Evolutionary conservation across 1,140 invertebrate species (phyloP).

Genomic region (Drosophila willistoni): DNA sequence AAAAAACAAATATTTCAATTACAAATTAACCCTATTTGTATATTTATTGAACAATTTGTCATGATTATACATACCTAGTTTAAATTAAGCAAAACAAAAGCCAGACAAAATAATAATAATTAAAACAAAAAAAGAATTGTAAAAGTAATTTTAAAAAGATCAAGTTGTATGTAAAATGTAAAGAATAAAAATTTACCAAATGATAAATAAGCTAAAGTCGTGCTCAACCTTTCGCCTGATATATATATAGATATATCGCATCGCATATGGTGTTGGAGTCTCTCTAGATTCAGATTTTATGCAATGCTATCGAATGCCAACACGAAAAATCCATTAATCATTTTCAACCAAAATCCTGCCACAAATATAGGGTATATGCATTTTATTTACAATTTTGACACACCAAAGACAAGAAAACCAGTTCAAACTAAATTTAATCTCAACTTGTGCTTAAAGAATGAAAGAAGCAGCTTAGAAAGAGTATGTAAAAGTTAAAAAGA

Average conservation of each 20-base stretch:
- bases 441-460: too few relatives aligned
- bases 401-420: neutral
- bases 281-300: neutral
- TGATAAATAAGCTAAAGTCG: constrained; percentile 59
- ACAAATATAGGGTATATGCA: neutral
- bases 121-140: constrained; percentile 29
- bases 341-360: constrained; percentile 9
- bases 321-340: constrained; percentile 71
- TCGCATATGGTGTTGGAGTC: neutral
- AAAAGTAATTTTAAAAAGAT: constrained; percentile 66
- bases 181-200: constrained; percentile 79
- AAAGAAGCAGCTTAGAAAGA: too few relatives aligned
- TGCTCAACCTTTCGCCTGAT: constrained; percentile 61
- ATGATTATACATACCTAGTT: constrained; percentile 5
- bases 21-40: constrained; percentile 12
- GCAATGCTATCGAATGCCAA: constrained; percentile 55
- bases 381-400: neutral
- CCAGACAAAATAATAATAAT: neutral
- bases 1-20: constrained; percentile 8
- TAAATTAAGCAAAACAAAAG: constrained; percentile 1
- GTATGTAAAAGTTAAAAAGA: too few relatives aligned
- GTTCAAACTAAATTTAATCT: too few relatives aligned
- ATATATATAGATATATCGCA: constrained; percentile 6
- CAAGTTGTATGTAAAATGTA: constrained; percentile 68
- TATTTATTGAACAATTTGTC: neutral